Base-by-base conservation (phyloP, 2,797 vertebrate genomes). In the Argya squamiceps region DNA sequence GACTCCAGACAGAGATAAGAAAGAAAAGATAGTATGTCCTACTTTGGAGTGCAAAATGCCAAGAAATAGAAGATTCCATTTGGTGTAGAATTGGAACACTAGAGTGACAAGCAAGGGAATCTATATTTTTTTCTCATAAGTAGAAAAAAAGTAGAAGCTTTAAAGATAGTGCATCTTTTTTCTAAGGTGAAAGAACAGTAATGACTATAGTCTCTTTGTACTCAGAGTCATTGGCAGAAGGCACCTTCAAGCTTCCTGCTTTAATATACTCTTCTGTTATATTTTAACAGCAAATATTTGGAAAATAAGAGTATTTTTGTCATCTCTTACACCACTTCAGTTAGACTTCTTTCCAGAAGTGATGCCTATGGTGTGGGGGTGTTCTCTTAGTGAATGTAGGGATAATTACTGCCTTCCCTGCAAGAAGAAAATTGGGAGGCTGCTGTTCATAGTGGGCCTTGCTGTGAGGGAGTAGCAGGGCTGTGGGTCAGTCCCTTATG, bases 1-100 rank as follows among this genome's bases (percentile, higher is more conserved):
- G 93, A 88, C 92, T 93, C 62, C 71, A 93, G 87, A 91, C n/a
- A 89, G 50, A 96, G 78, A 83, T 93, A 93, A 91, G 88, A 90
- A 90, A 62, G 37, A 56, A 86, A 87, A 94, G 63, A 60, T 86
- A 92, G 3, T 44, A 79, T 85, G 91, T 77, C 86, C 75, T 93
- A 94, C 84, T 95, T 95, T 65, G 19, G 74, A 84, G 58, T 92
- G 69, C 41, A 65, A 63, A 88, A 81, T 92, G 76, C 36, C 73
- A 81, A 84, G 60, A 96, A 91, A 79, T 36, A 79, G 50, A 74
- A 80, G 37, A 71, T 50, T 62, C 84, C 9, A 15, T 58, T 88
- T 84, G 10, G 46, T 52, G 50, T 89, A 75, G 53, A 91, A 91
- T 30, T 78, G 43, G 75, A 94, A 75, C 82, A 55, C 46, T 70